Percentiles rank a stretch among this genome's conserved stretches.
phyloP scores from a whole-genome alignment of 2,888 invertebrate genomes.

The Acronicta alni region DNA sequence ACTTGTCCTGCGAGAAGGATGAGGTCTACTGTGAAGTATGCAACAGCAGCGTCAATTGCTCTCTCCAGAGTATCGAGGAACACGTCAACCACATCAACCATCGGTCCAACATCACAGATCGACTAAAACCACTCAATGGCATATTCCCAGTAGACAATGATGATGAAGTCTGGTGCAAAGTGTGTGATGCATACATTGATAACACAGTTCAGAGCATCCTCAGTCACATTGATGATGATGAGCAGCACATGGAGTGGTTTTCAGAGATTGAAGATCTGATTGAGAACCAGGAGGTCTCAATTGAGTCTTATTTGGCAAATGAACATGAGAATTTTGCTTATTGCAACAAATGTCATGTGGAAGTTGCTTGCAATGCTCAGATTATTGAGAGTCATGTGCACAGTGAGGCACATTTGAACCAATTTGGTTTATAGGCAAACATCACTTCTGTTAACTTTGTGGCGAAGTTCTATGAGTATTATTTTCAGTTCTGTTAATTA shows the following conservation, averaged over 20 bases:
- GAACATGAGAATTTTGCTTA: slow-evolving; percentile 71
- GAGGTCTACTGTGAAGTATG: slow-evolving; percentile 74
- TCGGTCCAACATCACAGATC: slow-evolving; percentile 68
- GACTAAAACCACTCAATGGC: slow-evolving; percentile 71
- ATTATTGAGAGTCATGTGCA: slow-evolving; percentile 71
- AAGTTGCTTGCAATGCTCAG: slow-evolving; percentile 65
- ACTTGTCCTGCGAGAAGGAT: slow-evolving; percentile 69
- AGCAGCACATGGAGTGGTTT: slow-evolving; percentile 73
- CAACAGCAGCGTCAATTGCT: slow-evolving; percentile 61
- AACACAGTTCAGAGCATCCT: slow-evolving; percentile 65
- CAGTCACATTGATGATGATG: slow-evolving; percentile 72
- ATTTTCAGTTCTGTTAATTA: slow-evolving; percentile 46
- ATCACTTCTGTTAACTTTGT: slow-evolving; percentile 27
- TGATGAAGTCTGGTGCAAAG: slow-evolving; percentile 75
- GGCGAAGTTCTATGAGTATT: slow-evolving; percentile 45
- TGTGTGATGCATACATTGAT: slow-evolving; percentile 70
- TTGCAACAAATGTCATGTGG: slow-evolving; percentile 72
- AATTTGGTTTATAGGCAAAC: slow-evolving; percentile 60
- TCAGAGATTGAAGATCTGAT: slow-evolving; percentile 71
- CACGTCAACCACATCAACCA: slow-evolving; percentile 74
- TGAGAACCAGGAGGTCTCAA: slow-evolving; percentile 68
- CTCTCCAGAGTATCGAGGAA: slow-evolving; percentile 66
- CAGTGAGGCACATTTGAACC: slow-evolving; percentile 69
- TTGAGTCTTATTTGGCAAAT: slow-evolving; percentile 66
- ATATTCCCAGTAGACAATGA: slow-evolving; percentile 68